These are phyloP conservation scores for Aurelia aurita complex sp. Pacific DNA, from an alignment of 30 jellyfish, hydroid and myxozoan species.

Conservation along the genomic window DNA sequence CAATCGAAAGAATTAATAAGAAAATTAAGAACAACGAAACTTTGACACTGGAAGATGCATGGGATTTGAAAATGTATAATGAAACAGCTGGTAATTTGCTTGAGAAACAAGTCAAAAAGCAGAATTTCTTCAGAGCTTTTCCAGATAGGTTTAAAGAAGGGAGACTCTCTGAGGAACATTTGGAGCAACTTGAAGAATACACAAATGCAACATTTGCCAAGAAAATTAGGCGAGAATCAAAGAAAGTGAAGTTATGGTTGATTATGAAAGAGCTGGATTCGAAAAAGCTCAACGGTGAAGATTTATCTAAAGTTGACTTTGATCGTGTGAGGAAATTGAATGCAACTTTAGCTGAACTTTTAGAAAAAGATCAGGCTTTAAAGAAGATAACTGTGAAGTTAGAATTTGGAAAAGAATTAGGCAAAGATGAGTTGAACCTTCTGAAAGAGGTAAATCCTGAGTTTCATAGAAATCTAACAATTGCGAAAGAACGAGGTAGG, in stretches of 20 bases:
- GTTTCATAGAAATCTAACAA: constrained; percentile 41
- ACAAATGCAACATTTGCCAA: constrained; percentile 70
- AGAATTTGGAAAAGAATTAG: constrained; percentile 44
- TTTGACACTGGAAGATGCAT: constrained; percentile 87
- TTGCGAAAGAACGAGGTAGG: constrained; percentile 14
- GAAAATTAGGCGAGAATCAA: constrained; percentile 57
- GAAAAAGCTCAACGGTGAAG: constrained; percentile 54
- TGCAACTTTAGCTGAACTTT: constrained; percentile 56
- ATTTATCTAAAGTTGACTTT: constrained; percentile 75
- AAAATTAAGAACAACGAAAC: constrained; percentile 66
- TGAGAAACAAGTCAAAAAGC: constrained; percentile 46
- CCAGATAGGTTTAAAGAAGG: constrained; percentile 67
- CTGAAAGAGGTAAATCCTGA: constrained; percentile 71
- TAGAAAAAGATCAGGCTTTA: constrained; percentile 57
- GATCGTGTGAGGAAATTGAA: constrained; percentile 59
- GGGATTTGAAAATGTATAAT: constrained; percentile 61
- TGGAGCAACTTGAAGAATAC: constrained; percentile 53
- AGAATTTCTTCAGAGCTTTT: constrained; percentile 60
- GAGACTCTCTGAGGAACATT: constrained; percentile 64
- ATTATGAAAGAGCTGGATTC: constrained; percentile 44
- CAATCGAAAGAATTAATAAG: constrained; percentile 51
- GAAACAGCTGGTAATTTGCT: constrained; percentile 64
- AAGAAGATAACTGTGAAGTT: constrained; percentile 48
- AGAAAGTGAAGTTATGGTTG: constrained; percentile 23
- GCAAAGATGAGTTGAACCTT: constrained; percentile 54